phyloP scores from a whole-genome alignment of 2,797 vertebrate species.

The Paratrypauchen microcephalus region DNA sequence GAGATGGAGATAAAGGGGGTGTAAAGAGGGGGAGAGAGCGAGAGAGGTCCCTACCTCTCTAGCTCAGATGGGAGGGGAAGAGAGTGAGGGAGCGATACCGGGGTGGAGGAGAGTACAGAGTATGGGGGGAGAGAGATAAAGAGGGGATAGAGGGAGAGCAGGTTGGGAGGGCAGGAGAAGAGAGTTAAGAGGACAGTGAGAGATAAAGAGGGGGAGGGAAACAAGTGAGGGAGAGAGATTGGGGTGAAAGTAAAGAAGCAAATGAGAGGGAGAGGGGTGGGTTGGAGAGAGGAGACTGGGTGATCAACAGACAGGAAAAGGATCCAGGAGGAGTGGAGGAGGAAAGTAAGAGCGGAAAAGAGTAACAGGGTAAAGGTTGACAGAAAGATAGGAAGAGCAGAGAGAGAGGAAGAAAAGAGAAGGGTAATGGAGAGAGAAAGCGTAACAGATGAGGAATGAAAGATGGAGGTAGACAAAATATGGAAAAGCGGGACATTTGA shows the following conservation, averaged over 20 bases:
- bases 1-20: too few species aligned
- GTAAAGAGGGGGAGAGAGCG: neutral
- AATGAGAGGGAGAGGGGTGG: too few species aligned
- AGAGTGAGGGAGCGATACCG: neutral
- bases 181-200: neutral
- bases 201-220: too few species aligned
- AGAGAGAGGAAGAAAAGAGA: neutral
- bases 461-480: neutral
- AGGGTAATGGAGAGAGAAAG: too few species aligned
- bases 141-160: neutral
- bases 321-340: neutral
- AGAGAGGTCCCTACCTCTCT: too few species aligned
- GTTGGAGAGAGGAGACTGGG: neutral
- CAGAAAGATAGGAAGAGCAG: neutral
- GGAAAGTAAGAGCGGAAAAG: neutral
- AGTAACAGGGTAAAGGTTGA: neutral
- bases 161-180: too few species aligned
- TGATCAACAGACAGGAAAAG: too few species aligned
- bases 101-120: neutral
- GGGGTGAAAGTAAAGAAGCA: slow-evolving; percentile 11
- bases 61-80: neutral
- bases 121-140: neutral
- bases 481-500: too few species aligned
- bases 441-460: neutral
- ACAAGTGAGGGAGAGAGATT: neutral